Base-by-base conservation (phyloP, 2,797 vertebrate species). In the Leptodactylus fallax region DNA sequence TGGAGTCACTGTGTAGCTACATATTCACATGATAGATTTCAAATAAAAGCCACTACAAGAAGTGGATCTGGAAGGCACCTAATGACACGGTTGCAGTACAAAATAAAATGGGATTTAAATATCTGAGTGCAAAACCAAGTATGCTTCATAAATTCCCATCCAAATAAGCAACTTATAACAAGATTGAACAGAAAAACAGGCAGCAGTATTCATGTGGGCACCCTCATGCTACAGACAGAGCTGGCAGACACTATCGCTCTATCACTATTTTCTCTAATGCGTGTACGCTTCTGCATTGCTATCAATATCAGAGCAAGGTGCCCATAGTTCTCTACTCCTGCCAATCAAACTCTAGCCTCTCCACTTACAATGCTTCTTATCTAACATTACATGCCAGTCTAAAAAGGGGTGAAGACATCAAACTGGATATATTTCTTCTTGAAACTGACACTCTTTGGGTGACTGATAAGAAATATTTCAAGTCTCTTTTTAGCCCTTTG, bases 381-480 rank as follows among this genome's bases (percentile, higher is more conserved):
- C 89, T 90, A 58, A 80, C 17, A 78, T 27, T 53, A 61, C 63
- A 81, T 83, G 88, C 85, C 87, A 67, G 74, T 79, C 87, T 56
- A 13, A 55, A 71, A 72, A 86, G 72, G 65, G 49, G 87, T 82
- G 83, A 86, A 88, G 79, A 79, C 82, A 82, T 85, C 79, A 85
- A 83, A 56, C 45, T 61, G 65, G 53, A n/a, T 85, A 74, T 58
- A 83, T 83, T 87, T 84, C 49, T 81, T 83, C 79, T 74, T 36
- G 55, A 76, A 78, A 78, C 63, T 90, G 79, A 86, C 56, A 79
- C 23, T 79, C 25, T 45, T 76, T 17, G 56, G 65, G 67, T 60
- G 2, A 25, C 45, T 76, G 90, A 89, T 89, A 90, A 87, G 85
- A 60, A 77, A 85, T 87, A 36, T 85, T 85, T 74, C 8, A 85